Evolutionary conservation across 2,888 invertebrate genomes (phyloP), one percentile per base, ranked within the genome.

Genomic region (Drosophila acutilabella): DNA sequence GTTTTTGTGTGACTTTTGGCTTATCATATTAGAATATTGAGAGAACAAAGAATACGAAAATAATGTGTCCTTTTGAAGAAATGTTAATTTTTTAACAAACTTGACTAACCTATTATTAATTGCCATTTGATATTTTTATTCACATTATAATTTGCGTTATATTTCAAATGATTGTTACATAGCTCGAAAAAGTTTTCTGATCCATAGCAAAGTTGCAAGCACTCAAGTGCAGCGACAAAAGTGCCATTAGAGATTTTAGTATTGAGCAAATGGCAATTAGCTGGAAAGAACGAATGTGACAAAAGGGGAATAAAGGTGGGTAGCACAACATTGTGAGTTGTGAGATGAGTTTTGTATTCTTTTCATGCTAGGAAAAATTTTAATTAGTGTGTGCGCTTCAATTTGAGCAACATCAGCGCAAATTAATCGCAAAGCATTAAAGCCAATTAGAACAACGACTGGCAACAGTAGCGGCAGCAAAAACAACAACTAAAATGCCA

Each of bases 361-460:
- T 58, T 40, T 23, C 59, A 52, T 50, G 62, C 72, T 69, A 81
- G 60, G 53, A 69, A 59, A 52, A 78, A 84, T 88, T 78, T 88
- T 83, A 83, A 83, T 89, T 83, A 88, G 81, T 88, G 70, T 68
- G 75, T 71, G 74, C 50, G 71, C 68, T 61, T 68, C 44, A 71
- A 71, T 80, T 80, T 76, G 41, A 66, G 78, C 81, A 66, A 53
- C 85, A 87, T 78, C 74, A 78, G 76, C 64, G 73, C 82, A 78
- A 89, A 87, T 83, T 89, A 84, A 83, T 83, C 85, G 88, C 78
- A 81, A 67, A 65, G 80, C 78, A 88, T 88, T 89, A 80, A 83
- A 80, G 67, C 81, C 89, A 85, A 89, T 85, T 85, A 85, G 74
- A 77, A 60, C 52, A 68, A 68, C 59, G 62, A 65, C 48, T 53